Percentiles rank a stretch among this genome's conserved stretches.
These are phyloP conservation scores for Alethe castanea DNA, from an alignment of 2,113 vertebrate genomes.

Conservation along the genomic window DNA sequence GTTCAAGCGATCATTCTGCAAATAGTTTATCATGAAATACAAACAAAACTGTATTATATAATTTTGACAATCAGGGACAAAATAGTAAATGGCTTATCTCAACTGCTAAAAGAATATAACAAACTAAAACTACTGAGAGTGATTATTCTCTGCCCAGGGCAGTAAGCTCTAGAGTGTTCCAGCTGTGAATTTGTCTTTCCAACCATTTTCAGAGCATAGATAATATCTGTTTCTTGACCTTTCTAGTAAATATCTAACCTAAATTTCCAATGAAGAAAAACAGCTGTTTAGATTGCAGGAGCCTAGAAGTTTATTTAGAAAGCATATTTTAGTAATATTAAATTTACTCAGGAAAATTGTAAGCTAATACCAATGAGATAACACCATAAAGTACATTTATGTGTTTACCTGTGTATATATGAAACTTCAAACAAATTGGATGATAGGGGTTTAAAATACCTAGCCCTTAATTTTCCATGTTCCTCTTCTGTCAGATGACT, in stretches of 20 bases:
- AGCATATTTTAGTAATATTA: not conserved
- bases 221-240: not conserved
- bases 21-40: not conserved
- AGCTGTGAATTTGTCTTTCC: not conserved
- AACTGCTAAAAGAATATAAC: not conserved
- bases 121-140: not conserved
- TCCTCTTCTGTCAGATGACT: not conserved
- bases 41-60: not conserved
- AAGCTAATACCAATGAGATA: not conserved
- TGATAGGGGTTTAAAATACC: not conserved
- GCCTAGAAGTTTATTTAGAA: not conserved
- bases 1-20: not conserved
- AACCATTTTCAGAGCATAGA: not conserved
- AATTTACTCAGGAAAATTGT: not conserved
- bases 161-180: not conserved
- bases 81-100: not conserved
- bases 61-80: not conserved
- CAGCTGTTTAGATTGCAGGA: not conserved
- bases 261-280: not conserved
- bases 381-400: not conserved
- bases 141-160: not conserved
- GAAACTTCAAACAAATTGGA: not conserved
- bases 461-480: not conserved
- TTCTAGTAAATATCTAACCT: not conserved
- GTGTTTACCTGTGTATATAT: not conserved